Evolutionary conservation across 1,140 invertebrate species (phyloP).

Genomic region (Samia ricini): DNA sequence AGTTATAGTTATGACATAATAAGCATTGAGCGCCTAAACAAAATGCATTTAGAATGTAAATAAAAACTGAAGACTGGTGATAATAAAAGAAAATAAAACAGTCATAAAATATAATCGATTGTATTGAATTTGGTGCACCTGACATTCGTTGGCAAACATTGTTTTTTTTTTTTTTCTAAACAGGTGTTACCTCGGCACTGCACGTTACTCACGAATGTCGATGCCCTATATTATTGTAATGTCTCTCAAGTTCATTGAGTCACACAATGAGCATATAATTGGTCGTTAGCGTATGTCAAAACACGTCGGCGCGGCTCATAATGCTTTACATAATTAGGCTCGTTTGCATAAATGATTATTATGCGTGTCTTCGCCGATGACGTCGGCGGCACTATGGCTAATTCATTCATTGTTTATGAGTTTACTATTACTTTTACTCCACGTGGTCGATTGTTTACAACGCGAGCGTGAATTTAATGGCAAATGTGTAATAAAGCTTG

Average conservation of each 20-base stretch:
- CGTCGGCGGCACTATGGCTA: conserved; percentile 55
- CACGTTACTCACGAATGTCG: conserved; percentile 60
- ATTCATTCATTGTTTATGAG: conserved; percentile 69
- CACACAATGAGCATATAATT: conserved; percentile 70
- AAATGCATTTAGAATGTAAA: background rate
- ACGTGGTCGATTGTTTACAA: conserved; percentile 56
- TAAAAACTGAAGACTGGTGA: conserved; percentile 8
- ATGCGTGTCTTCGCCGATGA: conserved; percentile 68
- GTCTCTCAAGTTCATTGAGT: conserved; percentile 71
- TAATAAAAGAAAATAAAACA: conserved; percentile 26
- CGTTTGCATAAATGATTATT: conserved; percentile 73
- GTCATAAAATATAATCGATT: conserved; percentile 54
- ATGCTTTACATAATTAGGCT: conserved; percentile 72
- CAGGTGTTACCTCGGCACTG: conserved; percentile 46
- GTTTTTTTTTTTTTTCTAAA: conserved; percentile 67
- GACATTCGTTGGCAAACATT: conserved; percentile 46
- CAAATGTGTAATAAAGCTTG: conserved; percentile 50
- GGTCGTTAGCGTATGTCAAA: conserved; percentile 70
- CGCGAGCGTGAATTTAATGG: conserved; percentile 48
- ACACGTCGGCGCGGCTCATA: conserved; percentile 59
- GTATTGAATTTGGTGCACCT: conserved; percentile 58
- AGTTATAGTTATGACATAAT: conserved; percentile 6
- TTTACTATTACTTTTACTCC: conserved; percentile 57
- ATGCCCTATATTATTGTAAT: conserved; percentile 70
- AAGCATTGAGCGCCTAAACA: background rate